phyloP scores from a whole-genome alignment of 1,140 invertebrate genomes.

The Drosophila kepulauana region DNA sequence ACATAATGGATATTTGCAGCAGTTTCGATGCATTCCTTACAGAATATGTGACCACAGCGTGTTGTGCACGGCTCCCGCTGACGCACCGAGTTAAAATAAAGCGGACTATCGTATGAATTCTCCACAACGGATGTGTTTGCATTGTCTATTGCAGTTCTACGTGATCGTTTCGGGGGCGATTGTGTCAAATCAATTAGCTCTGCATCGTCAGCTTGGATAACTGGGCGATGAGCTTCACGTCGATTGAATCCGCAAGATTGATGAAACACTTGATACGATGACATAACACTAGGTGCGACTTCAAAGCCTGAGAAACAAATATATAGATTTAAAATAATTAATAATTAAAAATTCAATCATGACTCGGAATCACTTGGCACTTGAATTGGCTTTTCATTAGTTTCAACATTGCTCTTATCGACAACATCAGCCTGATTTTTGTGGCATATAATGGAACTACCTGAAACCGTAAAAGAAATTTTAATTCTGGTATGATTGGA shows the following conservation, averaged over 20 bases:
- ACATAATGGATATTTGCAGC: too few relatives aligned
- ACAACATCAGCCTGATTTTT: too few relatives aligned
- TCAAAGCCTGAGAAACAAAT: too few relatives aligned
- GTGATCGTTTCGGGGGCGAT: not conserved
- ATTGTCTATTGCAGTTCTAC: not conserved
- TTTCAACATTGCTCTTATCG: too few relatives aligned
- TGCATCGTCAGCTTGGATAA: not conserved
- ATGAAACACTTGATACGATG: not conserved
- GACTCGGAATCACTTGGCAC: too few relatives aligned
- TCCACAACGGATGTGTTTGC: not conserved
- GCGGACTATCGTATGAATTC: slow-evolving; percentile 58
- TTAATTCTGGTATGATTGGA: too few relatives aligned
- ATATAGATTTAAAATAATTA: too few relatives aligned
- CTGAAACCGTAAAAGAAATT: too few relatives aligned
- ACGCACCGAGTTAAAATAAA: slow-evolving; percentile 54
- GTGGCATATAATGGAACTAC: too few relatives aligned
- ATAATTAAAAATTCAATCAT: too few relatives aligned
- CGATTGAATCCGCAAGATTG: not conserved
- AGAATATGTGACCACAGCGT: slow-evolving; percentile 67
- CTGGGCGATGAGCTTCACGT: not conserved
- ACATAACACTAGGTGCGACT: too few relatives aligned
- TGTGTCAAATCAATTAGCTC: not conserved
- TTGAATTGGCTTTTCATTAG: too few relatives aligned
- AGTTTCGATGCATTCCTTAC: slow-evolving; percentile 44
- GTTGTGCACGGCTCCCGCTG: slow-evolving; percentile 46